Conservation (phyloP, 2,797 vertebrate genomes). For the Amazonetta brasiliensis region DNA sequence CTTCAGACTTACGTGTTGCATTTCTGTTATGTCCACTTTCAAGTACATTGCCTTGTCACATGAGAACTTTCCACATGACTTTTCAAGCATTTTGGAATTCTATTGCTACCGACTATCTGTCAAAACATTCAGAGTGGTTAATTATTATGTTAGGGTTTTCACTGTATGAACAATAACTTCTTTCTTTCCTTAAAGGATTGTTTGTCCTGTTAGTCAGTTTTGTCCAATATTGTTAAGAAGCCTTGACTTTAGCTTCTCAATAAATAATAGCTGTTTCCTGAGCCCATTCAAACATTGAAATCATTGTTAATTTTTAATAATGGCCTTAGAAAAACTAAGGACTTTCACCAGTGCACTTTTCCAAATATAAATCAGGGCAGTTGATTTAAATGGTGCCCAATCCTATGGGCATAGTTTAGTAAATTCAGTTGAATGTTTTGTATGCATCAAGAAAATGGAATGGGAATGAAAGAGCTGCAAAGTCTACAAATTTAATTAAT, state of each 20-base stretch:
- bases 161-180: slow-evolving; percentile 41
- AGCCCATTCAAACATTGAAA: slow-evolving; percentile 47
- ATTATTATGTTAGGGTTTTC: slow-evolving; percentile 53
- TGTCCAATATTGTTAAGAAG: slow-evolving; percentile 58
- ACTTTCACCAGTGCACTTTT: not conserved
- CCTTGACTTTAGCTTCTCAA: slow-evolving; percentile 56
- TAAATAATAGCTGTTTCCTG: slow-evolving; percentile 65
- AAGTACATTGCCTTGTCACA: not conserved
- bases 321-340: not conserved
- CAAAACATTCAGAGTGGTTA: slow-evolving; percentile 22
- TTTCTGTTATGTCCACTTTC: not conserved
- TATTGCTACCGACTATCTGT: slow-evolving; percentile 15
- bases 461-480: not conserved
- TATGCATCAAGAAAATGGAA: not conserved
- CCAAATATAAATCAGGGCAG: not conserved
- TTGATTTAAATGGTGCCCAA: not conserved
- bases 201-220: slow-evolving; percentile 57
- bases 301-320: slow-evolving; percentile 66
- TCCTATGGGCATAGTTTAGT: not conserved
- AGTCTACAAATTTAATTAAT: not conserved
- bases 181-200: slow-evolving; percentile 54
- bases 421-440: not conserved
- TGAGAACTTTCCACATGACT: not conserved
- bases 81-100: not conserved
- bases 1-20: not conserved